phyloP scores from a whole-genome alignment of 2,888 invertebrate species.

The Laspeyria flexula region DNA sequence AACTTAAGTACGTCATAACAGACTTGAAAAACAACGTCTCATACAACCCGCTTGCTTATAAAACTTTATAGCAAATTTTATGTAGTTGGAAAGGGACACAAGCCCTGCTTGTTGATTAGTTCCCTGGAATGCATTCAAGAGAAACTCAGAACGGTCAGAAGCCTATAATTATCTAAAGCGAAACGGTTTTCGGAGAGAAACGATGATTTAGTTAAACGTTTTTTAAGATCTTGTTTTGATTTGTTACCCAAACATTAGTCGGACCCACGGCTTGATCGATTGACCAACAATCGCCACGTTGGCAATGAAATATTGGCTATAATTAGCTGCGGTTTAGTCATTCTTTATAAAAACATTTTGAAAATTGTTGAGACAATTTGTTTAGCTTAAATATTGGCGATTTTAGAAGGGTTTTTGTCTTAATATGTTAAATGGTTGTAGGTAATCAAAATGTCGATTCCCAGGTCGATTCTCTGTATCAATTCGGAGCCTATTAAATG shows the following conservation, averaged over 20 bases:
- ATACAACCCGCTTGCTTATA: slow-evolving; percentile 18
- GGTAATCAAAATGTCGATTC: too few relatives aligned
- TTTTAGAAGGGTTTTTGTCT: slow-evolving; percentile 2
- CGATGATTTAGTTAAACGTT: slow-evolving; percentile 83
- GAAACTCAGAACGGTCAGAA: slow-evolving; percentile 60
- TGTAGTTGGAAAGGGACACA: slow-evolving; percentile 29
- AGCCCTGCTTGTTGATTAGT: slow-evolving; percentile 66
- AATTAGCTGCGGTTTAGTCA: slow-evolving; percentile 14
- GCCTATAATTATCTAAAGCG: slow-evolving; percentile 83
- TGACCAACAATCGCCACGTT: slow-evolving; percentile 35
- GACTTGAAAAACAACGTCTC: not conserved
- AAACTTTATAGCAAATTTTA: slow-evolving; percentile 37
- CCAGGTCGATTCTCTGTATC: too few relatives aligned
- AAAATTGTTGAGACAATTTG: slow-evolving; percentile 12
- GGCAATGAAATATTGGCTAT: slow-evolving; percentile 29
- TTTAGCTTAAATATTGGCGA: slow-evolving; percentile 12
- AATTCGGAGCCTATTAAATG: too few relatives aligned
- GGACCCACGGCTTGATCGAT: slow-evolving; percentile 48
- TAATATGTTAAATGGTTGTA: not conserved
- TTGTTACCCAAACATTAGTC: slow-evolving; percentile 75
- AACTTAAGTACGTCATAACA: not conserved
- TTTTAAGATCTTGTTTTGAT: slow-evolving; percentile 79
- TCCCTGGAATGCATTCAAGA: slow-evolving; percentile 63
- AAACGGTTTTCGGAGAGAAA: slow-evolving; percentile 77
- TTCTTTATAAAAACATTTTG: slow-evolving; percentile 10